phyloP scores from a whole-genome alignment of 2,797 vertebrate species.

The Echiichthys vipera region DNA sequence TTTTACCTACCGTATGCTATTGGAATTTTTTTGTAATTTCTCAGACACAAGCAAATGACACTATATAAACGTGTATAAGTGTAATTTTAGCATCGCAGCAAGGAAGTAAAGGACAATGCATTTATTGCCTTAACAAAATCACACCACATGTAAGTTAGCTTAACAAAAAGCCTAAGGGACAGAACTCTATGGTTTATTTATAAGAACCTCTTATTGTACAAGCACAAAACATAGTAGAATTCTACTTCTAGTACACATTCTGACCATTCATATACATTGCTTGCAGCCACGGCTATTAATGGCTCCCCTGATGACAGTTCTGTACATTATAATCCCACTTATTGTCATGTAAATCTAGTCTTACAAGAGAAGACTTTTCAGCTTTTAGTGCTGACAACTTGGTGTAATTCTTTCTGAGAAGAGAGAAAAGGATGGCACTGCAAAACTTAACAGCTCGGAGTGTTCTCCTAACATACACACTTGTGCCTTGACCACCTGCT shows the following conservation, averaged over 20 bases:
- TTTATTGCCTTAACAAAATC: background rate
- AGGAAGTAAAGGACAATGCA: background rate
- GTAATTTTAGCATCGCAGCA: background rate
- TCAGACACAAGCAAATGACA: background rate
- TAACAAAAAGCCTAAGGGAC: background rate
- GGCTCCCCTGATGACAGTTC: conserved; percentile 41
- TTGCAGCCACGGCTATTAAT: conserved; percentile 42
- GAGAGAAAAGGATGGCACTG: conserved; percentile 13
- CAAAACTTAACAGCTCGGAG: conserved; percentile 49
- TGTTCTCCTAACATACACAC: conserved; percentile 51
- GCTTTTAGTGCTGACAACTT: conserved; percentile 27
- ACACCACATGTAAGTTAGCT: conserved; percentile 5
- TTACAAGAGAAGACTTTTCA: conserved; percentile 45
- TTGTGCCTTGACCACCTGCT: conserved; percentile 47
- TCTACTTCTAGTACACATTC: conserved; percentile 6
- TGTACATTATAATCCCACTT: conserved; percentile 62
- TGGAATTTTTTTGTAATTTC: background rate
- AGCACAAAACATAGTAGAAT: conserved; percentile 11
- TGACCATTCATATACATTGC: conserved; percentile 17
- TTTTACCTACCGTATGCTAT: conserved; percentile 8
- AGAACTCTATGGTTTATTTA: conserved; percentile 3
- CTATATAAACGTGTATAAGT: background rate
- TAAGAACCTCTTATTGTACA: background rate
- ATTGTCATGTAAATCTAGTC: conserved; percentile 65
- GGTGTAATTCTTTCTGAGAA: conserved; percentile 48